Evolutionary conservation across 2,797 vertebrate genomes (phyloP).

Genomic region (Rhyacichthys aspro): DNA sequence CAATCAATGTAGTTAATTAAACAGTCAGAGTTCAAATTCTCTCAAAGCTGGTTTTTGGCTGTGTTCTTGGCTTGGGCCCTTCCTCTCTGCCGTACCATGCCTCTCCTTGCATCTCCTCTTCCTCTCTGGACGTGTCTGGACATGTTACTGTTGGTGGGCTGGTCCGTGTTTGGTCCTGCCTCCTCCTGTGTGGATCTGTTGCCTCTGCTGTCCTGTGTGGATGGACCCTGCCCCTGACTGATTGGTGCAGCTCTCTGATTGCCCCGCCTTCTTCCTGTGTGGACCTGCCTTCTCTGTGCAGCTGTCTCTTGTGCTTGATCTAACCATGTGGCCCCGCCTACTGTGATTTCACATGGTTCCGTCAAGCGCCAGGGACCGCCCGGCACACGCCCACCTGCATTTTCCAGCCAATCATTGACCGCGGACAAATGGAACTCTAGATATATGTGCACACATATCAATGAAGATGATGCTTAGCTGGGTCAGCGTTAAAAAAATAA

Average conservation of each 20-base stretch:
- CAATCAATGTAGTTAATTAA: constrained; percentile 1
- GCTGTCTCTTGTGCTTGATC: constrained; percentile 99
- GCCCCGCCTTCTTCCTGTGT: constrained; percentile 75
- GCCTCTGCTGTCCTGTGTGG: constrained; percentile 65
- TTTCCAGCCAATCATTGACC: constrained; percentile 70
- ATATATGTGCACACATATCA: neutral
- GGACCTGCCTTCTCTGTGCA: constrained; percentile 82
- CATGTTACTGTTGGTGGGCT: constrained; percentile 75
- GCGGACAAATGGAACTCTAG: constrained; percentile 32
- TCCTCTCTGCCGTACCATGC: constrained; percentile 65
- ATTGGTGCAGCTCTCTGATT: constrained; percentile 68
- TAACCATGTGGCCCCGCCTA: constrained; percentile 99
- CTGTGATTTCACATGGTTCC: constrained; percentile 99
- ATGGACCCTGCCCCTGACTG: constrained; percentile 63
- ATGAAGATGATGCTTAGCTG: neutral
- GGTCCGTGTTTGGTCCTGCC: constrained; percentile 38
- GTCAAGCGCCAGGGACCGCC: constrained; percentile 99
- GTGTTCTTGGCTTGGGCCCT: constrained; percentile 64
- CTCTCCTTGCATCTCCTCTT: constrained; percentile 70
- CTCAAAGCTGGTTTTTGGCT: constrained; percentile 52
- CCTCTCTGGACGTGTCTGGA: constrained; percentile 68
- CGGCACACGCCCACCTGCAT: constrained; percentile 82
- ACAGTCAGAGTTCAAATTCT: constrained; percentile 40
- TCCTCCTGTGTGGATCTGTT: constrained; percentile 69
- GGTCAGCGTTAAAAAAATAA: neutral